Evolutionary conservation across 2,797 vertebrate species (phyloP), one percentile per base, ranked within the genome.

Genomic region (Parambassis ranga): DNA sequence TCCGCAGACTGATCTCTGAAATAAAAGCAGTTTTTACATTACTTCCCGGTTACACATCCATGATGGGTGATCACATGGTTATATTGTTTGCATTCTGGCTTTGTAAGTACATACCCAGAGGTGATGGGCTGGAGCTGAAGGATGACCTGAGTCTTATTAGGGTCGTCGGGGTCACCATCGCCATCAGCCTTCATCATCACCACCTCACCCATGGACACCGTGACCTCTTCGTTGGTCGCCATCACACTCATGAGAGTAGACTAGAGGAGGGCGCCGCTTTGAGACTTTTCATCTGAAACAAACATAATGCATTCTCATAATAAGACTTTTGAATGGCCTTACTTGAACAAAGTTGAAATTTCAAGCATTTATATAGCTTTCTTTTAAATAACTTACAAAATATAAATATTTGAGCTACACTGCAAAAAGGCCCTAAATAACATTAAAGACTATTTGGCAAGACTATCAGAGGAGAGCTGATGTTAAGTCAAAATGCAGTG

Each of bases 81-180:
- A 4, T 0, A 16, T 10, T n/a, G 16, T 10, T 59, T 6, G 7
- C 13, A 3, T 14, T 10, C 33, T 16, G 14, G 6, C 5, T 8
- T 22, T 37, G n/a, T n/a, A n/a, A 2, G 16, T 22, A 91, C 95
- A 88, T 91, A 98, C 96, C 95, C 94, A 58, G 94, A 84, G 18
- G 92, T 87, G 78, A 98, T 93, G 0, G 96, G 94, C 76, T 98
- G 96, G 42, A 98, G 93, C 85, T 98, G 96, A 31, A 98, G 76
- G 65, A 98, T 98, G 83, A 99, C 95, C 87, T 97, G 96, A 30
- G 95, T 95, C 87, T 97, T 98, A 66, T 87, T 94, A 22, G 94
- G 93, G 86, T 96, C 95, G 28, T 93, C 91, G 4, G 87, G 87
- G 71, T 93, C 93, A 7, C 91, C 91, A 1, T 94, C 94, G 7